A percentile compares a stretch with the other conserved stretches of the same genome.
phyloP scores from a whole-genome alignment of 2,888 invertebrate genomes.

The Diarsia brunnea region DNA sequence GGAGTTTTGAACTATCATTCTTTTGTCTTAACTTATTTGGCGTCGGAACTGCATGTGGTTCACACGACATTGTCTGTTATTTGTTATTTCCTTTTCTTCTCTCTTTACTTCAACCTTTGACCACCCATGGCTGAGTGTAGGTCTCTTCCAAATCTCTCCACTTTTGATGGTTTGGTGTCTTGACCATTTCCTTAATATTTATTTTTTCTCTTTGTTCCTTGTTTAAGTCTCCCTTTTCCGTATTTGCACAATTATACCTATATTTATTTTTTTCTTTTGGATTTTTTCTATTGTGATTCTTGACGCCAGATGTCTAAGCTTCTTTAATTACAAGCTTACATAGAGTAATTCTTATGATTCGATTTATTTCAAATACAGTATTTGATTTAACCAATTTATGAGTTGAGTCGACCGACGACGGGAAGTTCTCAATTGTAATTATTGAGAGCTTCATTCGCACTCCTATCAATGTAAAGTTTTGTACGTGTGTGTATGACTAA shows the following conservation, averaged over 20 bases:
- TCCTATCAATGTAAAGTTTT: constrained; percentile 74
- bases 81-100: not conserved
- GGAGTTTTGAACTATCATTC: not conserved
- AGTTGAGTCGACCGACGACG: constrained; percentile 78
- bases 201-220: not conserved
- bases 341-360: constrained; percentile 22
- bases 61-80: not conserved
- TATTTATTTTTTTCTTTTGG: no score
- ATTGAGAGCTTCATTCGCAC: constrained; percentile 83
- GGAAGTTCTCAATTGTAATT: constrained; percentile 89
- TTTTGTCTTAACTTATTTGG: not conserved
- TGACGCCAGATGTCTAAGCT: not conserved
- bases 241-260: no score
- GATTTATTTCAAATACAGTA: constrained; percentile 63
- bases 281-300: no score
- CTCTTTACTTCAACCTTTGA: no score
- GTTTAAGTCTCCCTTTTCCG: no score
- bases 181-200: not conserved
- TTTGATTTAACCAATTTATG: constrained; percentile 76
- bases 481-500: constrained; percentile 82
- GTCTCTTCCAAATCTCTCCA: no score
- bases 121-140: no score
- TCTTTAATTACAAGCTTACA: constrained; percentile 9
- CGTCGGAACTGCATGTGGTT: not conserved
- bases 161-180: no score